phyloP scores from a whole-genome alignment of 1,140 invertebrate genomes.

The Diabrotica undecimpunctata region DNA sequence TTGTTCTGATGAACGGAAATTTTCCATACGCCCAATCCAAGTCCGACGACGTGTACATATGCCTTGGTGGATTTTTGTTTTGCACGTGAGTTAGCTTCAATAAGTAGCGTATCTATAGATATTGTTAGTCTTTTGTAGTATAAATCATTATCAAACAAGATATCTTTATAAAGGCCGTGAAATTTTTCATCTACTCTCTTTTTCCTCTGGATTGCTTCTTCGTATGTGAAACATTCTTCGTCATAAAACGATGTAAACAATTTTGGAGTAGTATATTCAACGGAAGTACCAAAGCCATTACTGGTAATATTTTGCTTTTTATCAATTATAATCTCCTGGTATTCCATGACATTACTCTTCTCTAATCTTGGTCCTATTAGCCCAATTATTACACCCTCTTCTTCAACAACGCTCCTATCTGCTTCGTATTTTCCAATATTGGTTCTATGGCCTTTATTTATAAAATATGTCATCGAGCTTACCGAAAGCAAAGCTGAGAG shows the following conservation, averaged over 20 bases:
- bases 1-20: slow-evolving; percentile 42
- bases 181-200: slow-evolving; percentile 3
- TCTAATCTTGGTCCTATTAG: slow-evolving; percentile 52
- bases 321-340: slow-evolving; percentile 54
- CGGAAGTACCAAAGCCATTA: slow-evolving; percentile 46
- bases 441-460: slow-evolving; percentile 60
- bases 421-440: slow-evolving; percentile 52
- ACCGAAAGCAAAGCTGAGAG: slow-evolving; percentile 59
- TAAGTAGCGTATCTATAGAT: slow-evolving; percentile 48
- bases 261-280: slow-evolving; percentile 15
- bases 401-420: slow-evolving; percentile 23
- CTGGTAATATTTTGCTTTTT: slow-evolving; percentile 51
- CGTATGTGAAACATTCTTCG: slow-evolving; percentile 15
- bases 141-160: slow-evolving; percentile 46
- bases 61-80: slow-evolving; percentile 48
- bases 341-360: slow-evolving; percentile 54
- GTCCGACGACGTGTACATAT: slow-evolving; percentile 50
- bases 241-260: slow-evolving; percentile 18
- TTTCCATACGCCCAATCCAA: slow-evolving; percentile 48
- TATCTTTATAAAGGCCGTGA: slow-evolving; percentile 6
- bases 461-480: slow-evolving; percentile 59
- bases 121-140: slow-evolving; percentile 49
- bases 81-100: slow-evolving; percentile 49
- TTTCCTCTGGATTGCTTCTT: slow-evolving; percentile 6
- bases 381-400: slow-evolving; percentile 38